Conservation (phyloP, 2,113 vertebrate species). For the Dipodomys ordii region DNA sequence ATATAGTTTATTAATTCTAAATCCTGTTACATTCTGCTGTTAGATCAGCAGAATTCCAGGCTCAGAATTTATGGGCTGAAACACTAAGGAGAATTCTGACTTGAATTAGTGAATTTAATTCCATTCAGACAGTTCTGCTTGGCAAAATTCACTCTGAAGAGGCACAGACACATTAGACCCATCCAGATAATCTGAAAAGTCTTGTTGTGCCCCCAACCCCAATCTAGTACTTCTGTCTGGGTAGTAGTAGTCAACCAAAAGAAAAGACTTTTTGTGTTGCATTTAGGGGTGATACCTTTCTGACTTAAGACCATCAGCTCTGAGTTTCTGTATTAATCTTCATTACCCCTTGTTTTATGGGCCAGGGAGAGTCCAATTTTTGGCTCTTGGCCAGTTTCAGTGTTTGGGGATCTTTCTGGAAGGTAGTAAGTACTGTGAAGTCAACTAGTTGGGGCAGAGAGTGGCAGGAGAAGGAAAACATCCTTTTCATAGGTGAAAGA, state of each 20-base stretch:
- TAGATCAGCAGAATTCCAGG: neutral
- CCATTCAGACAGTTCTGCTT: neutral
- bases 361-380: neutral
- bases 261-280: neutral
- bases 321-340: neutral
- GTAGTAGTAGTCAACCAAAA: neutral
- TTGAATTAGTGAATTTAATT: neutral
- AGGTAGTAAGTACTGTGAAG: neutral
- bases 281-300: neutral
- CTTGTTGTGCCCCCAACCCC: neutral
- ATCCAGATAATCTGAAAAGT: neutral
- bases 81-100: neutral
- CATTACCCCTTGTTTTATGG: neutral
- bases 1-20: neutral
- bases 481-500: neutral
- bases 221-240: neutral
- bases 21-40: neutral
- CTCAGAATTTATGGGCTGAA: neutral
- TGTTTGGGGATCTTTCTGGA: neutral
- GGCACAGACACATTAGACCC: neutral
- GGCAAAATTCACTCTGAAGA: neutral
- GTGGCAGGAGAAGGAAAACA: neutral
- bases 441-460: neutral
- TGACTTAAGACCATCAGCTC: neutral
- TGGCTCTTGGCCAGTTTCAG: neutral